Evolutionary conservation across 1,140 invertebrate genomes (phyloP), one percentile per base, ranked within the genome.

Genomic region (Potamilus streckersoni): DNA sequence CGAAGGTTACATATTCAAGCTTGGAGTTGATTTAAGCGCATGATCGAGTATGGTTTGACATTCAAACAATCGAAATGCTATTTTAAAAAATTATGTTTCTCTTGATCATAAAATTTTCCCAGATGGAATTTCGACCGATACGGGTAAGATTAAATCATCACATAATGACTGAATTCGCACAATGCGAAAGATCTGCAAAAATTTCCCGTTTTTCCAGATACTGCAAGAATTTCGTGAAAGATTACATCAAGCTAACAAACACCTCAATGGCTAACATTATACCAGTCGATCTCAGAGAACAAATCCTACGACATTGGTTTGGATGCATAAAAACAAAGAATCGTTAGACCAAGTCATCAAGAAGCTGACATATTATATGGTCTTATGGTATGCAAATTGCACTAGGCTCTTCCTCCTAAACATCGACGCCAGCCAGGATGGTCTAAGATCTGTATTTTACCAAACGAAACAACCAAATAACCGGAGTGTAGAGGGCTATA

Each of bases 191-290:
- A 91, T 62, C 55, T 92, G 0, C 79, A 87, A 59, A 38, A 82
- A 17, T 92, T 92, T 77, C 56, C 6, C 91, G 92, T 1, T 77
- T 92, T 20, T 74, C 87, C 66, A 84, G 86, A 62, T 91, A 89
- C 76, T 88, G 88, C 76, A 60, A 85, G 5, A 80, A 82, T 74
- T 91, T 90, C 79, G 82, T 91, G 31, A 86, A 80, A 70, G 62
- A 72, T 23, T 82, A 79, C 5, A 6, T 11, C 38, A 49, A 49
- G 6, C 11, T 74, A 78, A 88, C n/a, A 74, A 84, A 78, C 69
- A 86, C 15, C 88, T 88, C 13, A 76, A 72, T 59, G 80, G 86
- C 55, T 78, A 92, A 49, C 70, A 78, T 14, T 64, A 68, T 16
- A 49, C 67, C 23, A 68, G 72, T 31, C 20, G 58, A 8, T 31